Conservation (phyloP, 2,113 vertebrate species). For the Odocoileus hemionus region DNA sequence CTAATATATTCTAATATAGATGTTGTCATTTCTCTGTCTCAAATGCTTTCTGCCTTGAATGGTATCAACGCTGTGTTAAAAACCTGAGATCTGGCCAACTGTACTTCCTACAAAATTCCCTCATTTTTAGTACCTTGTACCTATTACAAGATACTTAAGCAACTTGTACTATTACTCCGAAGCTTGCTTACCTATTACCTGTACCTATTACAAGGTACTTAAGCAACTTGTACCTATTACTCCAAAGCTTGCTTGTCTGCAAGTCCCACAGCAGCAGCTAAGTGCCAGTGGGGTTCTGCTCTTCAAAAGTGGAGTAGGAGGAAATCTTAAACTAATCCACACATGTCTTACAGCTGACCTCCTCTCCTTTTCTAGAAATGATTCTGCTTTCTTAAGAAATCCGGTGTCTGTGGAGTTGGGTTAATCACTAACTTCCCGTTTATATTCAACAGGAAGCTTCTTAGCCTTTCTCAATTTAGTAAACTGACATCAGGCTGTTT, state of each 20-base stretch:
- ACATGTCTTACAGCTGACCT: background rate
- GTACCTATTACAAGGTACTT: background rate
- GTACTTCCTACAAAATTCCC: background rate
- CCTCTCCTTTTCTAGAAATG: background rate
- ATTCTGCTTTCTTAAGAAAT: conserved; percentile 18
- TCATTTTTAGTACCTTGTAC: background rate
- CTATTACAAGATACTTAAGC: background rate
- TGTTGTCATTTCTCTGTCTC: background rate
- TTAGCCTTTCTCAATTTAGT: background rate
- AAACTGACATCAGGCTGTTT: background rate
- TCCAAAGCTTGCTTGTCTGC: background rate
- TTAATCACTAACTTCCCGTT: background rate
- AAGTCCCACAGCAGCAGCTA: background rate
- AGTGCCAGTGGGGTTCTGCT: background rate
- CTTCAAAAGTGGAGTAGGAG: background rate
- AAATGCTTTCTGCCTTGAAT: background rate
- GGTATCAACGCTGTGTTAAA: background rate
- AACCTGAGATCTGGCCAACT: background rate
- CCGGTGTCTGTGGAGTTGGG: background rate
- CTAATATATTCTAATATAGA: background rate
- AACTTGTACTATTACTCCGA: background rate
- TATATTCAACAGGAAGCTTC: background rate
- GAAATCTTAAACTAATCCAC: background rate
- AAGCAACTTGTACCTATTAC: background rate
- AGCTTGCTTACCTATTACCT: background rate